A percentile compares a stretch with the other conserved stretches of the same genome.
Conservation (phyloP, 2,888 invertebrate species). For the Agrotis exclamationis region DNA sequence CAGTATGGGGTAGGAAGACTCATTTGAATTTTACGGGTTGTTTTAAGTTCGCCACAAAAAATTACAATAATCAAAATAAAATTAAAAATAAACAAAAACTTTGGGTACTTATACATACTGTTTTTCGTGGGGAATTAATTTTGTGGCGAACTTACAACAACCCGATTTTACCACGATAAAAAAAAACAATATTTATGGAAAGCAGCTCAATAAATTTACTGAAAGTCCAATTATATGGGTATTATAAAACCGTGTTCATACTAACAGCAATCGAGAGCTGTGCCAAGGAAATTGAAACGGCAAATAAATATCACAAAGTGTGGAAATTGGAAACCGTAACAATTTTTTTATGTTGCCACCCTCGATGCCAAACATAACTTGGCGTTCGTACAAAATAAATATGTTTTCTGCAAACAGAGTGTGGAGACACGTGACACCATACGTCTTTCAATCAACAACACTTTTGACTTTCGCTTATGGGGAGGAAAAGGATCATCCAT, state of each 20-base stretch:
- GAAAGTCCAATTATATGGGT: constrained; percentile 52
- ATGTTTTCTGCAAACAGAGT: constrained; percentile 67
- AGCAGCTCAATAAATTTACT: constrained; percentile 36
- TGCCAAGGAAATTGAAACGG: constrained; percentile 60
- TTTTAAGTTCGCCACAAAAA: too few relatives aligned
- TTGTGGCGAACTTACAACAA: too few relatives aligned
- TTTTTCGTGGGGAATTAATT: too few relatives aligned
- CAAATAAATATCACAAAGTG: constrained; percentile 64
- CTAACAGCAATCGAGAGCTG: constrained; percentile 31
- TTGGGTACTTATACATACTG: too few relatives aligned
- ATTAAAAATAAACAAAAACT: too few relatives aligned
- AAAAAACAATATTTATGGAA: constrained; percentile 14
- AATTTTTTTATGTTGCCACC: constrained; percentile 42
- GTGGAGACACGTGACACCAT: constrained; percentile 65
- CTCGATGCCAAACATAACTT: constrained; percentile 54
- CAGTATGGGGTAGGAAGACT: too few relatives aligned
- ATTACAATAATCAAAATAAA: too few relatives aligned
- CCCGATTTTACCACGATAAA: too few relatives aligned
- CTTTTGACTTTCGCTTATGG: constrained; percentile 60
- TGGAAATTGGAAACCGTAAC: constrained; percentile 61
- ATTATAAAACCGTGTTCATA: constrained; percentile 53
- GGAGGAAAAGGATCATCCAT: constrained; percentile 50
- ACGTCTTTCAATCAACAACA: constrained; percentile 69
- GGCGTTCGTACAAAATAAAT: constrained; percentile 67
- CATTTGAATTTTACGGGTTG: too few relatives aligned